phyloP scores from a whole-genome alignment of 2,888 invertebrate genomes.

The Schizotus pectinicornis region DNA sequence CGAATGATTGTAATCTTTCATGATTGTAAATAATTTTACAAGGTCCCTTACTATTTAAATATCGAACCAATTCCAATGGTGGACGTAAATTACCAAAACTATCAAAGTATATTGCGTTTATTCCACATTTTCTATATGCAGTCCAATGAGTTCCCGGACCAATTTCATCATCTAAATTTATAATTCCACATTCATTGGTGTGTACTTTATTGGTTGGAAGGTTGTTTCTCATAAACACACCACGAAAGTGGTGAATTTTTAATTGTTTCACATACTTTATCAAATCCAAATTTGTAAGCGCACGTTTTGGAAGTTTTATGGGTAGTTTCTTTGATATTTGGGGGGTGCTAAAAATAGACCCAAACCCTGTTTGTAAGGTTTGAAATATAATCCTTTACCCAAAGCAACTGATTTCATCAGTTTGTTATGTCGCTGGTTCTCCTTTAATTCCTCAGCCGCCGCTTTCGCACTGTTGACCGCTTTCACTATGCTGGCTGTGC shows the following conservation, averaged over 20 bases:
- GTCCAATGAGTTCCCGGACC: constrained; percentile 14
- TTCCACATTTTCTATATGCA: constrained; percentile 3
- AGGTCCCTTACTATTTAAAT: constrained; percentile 1
- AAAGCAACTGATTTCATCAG: constrained; percentile 52
- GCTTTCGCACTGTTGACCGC: constrained; percentile 47
- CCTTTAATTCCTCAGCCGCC: too few relatives aligned
- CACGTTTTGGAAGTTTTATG: constrained; percentile 27
- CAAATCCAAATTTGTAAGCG: constrained; percentile 28
- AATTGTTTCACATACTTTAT: constrained; percentile 21
- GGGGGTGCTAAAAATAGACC: constrained; percentile 19
- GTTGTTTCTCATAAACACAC: constrained; percentile 31
- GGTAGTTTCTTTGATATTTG: constrained; percentile 27
- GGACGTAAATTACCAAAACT: constrained; percentile 16
- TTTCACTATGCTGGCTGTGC: constrained; percentile 50
- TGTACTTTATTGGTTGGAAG: constrained; percentile 13
- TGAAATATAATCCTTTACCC: constrained; percentile 44
- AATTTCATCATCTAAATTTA: constrained; percentile 8
- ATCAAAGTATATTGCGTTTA: constrained; percentile 10
- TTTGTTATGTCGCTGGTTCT: constrained; percentile 49
- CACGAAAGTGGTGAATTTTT: constrained; percentile 32
- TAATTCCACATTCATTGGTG: constrained; percentile 14
- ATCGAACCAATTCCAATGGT: constrained; percentile 7
- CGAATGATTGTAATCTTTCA: not conserved
- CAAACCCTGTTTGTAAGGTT: constrained; percentile 37
- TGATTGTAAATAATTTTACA: constrained; percentile 10